Evolutionary conservation across 1,140 invertebrate species (phyloP), one percentile per base, ranked within the genome.

Genomic region (Chrysoperla carnea): DNA sequence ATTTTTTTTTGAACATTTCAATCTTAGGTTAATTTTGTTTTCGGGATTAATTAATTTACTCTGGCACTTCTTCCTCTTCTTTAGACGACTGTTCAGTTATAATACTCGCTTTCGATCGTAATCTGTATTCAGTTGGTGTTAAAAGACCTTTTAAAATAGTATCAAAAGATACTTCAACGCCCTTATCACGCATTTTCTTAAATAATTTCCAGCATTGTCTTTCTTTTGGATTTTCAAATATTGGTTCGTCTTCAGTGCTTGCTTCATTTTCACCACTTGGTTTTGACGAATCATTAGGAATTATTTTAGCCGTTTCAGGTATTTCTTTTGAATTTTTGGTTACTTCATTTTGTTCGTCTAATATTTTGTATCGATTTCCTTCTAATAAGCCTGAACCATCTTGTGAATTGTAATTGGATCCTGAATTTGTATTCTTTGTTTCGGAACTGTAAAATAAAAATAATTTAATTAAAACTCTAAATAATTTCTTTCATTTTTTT

Each of bases 21-120:
- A 5, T 82, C 81, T 46, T 89, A 73, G 48, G 75, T 0, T 82
- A 87, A 54, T 84, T 82, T 62, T 1, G 85, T 83, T 1, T 88
- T 89, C 52, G 81, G 73, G 61, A 77, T 72, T 0, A 78, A 69
- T 53, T 68, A 68, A 1, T 87, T 82, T 52, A 51, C 62, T 13
- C 72, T 70, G 7, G 78, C 75, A 61, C 52, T 78, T 1, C 47
- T 64, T 1, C 76, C 80, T 47, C 54, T 81, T 4, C 44, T 78
- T 23, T 23, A 3, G 17, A 23, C 17, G 17, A 15, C 39, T 42
- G 33, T 45, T 42, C 7, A n/a, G 37, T 6, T 4, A 39, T 17
- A 27, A 45, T 27, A 29, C 42, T 45, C 8, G 41, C 42, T 43
- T 50, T 52, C 41, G 52, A 47, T 40, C 53, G 41, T 23, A 75